Base-by-base conservation (phyloP, 2,797 vertebrate species). In the Enteromius treurensis region DNA sequence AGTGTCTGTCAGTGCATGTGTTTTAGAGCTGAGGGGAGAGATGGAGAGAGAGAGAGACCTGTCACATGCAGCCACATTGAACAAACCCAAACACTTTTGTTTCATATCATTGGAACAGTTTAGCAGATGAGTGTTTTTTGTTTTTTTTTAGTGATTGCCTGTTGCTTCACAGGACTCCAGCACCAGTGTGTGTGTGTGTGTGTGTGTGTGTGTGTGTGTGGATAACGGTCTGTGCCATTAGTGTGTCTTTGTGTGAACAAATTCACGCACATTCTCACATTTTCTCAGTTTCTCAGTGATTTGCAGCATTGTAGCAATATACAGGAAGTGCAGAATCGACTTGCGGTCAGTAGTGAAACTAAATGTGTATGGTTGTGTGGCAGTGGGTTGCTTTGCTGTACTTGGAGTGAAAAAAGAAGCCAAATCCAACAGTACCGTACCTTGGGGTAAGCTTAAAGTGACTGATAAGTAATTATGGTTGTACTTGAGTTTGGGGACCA, bases 1-100 rank as follows among this genome's bases (percentile, higher is more conserved):
- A 79, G 69, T 85, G 85, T 86, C 85, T 86, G 87, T 88, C 73
- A 83, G 81, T 78, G 81, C 85, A 85, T 86, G 87, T 85, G 87
- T 86, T 83, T 83, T 78, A 81, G 77, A 76, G 82, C 81, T 40
- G 84, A 68, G 49, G 37, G 8, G 42, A 53, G 7, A 78, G 17
- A 58, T 29, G 11, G 42, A 60, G 47, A 79, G 71, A 71, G 70
- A 70, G 69, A 79, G 19, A 86, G 64, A 64, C 77, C 23, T 75
- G 77, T 80, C 86, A 87, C 65, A 80, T 77, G 51, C 73, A 84
- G 53, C 58, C 68, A 69, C 58, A 79, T 76, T 79, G 60, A 79
- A 79, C 85, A 82, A 34, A 76, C 34, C 69, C 19, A 76, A 82
- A 82, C 14, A 78, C 51, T 45, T 62, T 58, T 80, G 13, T 23